These are phyloP conservation scores for Eupeodes corollae DNA, from an alignment of 1,140 invertebrate genomes.

Conservation along the genomic window DNA sequence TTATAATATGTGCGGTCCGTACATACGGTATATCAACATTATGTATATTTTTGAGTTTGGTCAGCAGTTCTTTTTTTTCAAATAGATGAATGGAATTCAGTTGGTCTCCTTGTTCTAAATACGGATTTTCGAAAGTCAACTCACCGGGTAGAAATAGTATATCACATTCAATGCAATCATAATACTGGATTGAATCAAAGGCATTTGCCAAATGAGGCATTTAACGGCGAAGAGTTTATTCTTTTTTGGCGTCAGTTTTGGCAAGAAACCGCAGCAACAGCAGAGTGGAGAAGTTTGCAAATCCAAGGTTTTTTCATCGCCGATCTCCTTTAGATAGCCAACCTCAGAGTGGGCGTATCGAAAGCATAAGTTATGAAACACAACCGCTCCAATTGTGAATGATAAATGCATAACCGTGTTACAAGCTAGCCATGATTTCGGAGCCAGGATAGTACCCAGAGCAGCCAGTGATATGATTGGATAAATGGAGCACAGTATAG, in stretches of 20 bases:
- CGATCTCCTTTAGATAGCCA: conserved; percentile 25
- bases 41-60: no score
- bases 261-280: conserved; percentile 21
- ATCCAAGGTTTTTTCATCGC: conserved; percentile 15
- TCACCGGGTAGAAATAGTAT: conserved; percentile 16
- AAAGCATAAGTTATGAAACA: conserved; percentile 23
- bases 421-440: conserved; percentile 28
- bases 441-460: conserved; percentile 25
- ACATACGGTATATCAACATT: no score
- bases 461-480: conserved; percentile 29
- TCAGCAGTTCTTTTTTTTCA: no score
- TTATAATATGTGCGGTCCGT: no score
- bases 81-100: no score
- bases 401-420: conserved; percentile 34
- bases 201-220: conserved; percentile 33
- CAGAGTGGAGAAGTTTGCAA: conserved; percentile 31
- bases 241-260: conserved; percentile 22
- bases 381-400: conserved; percentile 26
- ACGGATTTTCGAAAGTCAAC: background rate
- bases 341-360: conserved; percentile 27
- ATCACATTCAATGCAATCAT: conserved; percentile 32
- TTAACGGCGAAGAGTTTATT: conserved; percentile 22
- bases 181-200: conserved; percentile 29
- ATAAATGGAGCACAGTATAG: conserved; percentile 25
- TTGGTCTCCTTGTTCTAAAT: no score